Evolutionary conservation across 2,888 invertebrate species (phyloP).

Genomic region (Lacanobia wlatinum): DNA sequence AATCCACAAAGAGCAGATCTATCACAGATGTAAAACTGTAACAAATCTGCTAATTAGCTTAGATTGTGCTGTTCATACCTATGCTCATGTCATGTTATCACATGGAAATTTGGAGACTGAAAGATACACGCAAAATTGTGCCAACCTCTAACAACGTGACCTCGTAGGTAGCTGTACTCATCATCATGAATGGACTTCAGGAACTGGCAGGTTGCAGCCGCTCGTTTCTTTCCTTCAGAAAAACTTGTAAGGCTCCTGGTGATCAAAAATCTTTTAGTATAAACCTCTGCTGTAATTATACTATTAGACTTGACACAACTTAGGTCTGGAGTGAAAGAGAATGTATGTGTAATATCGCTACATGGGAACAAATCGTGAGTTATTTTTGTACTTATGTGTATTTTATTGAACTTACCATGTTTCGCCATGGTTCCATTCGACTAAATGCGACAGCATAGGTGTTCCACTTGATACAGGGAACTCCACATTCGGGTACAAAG

Average conservation of each 20-base stretch:
- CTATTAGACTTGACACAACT: too few species aligned
- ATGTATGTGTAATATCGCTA: too few species aligned
- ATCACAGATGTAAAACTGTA: too few species aligned
- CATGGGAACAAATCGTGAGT: too few species aligned
- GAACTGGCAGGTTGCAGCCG: constrained; percentile 35
- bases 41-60: too few species aligned
- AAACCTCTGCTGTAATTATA: background rate
- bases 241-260: constrained; percentile 20
- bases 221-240: background rate
- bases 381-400: too few species aligned
- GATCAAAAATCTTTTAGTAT: background rate
- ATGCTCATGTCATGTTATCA: background rate
- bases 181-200: constrained; percentile 83
- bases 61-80: background rate
- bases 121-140: background rate
- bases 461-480: constrained; percentile 96
- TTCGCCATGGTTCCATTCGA: constrained; percentile 95
- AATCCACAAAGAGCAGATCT: too few species aligned
- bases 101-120: background rate
- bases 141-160: constrained; percentile 94
- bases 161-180: constrained; percentile 92
- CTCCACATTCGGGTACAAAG: constrained; percentile 93
- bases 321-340: too few species aligned
- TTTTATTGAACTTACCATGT: constrained; percentile 86
- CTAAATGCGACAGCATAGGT: constrained; percentile 94